phyloP scores from a whole-genome alignment of 2,888 invertebrate genomes.

The Drosophila kuntzei region DNA sequence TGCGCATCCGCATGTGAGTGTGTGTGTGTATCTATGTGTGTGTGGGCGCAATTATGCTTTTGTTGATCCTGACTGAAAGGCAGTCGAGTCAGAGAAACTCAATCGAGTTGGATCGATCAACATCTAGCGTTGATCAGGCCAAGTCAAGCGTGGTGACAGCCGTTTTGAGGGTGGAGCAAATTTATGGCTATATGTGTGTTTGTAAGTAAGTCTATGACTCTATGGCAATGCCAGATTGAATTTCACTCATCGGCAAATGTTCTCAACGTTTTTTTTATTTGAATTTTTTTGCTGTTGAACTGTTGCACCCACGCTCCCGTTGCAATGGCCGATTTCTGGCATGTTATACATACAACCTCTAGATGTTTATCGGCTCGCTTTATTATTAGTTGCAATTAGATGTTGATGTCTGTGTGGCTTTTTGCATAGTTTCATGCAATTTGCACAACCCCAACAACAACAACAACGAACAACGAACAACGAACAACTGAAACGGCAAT shows the following conservation, averaged over 20 bases:
- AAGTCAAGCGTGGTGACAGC: slow-evolving; percentile 75
- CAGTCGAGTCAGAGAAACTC: slow-evolving; percentile 41
- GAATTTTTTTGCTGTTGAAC: slow-evolving; percentile 6
- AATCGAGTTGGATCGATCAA: slow-evolving; percentile 27
- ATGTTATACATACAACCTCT: slow-evolving; percentile 46
- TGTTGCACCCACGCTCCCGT: slow-evolving; percentile 39
- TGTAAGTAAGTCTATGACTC: background rate
- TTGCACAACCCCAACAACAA: slow-evolving; percentile 27
- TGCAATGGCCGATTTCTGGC: slow-evolving; percentile 63
- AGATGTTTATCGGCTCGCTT: slow-evolving; percentile 72
- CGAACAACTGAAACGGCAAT: slow-evolving; percentile 12
- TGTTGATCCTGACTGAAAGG: slow-evolving; percentile 72
- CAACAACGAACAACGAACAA: slow-evolving; percentile 10
- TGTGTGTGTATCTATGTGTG: slow-evolving; percentile 7
- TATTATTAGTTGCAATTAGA: slow-evolving; percentile 82
- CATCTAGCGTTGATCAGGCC: slow-evolving; percentile 45
- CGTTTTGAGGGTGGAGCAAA: slow-evolving; percentile 76
- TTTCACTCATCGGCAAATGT: slow-evolving; percentile 49
- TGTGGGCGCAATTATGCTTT: slow-evolving; percentile 82
- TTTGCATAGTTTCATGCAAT: slow-evolving; percentile 61
- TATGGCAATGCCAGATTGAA: slow-evolving; percentile 60
- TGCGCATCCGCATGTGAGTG: slow-evolving; percentile 78
- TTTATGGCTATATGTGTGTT: slow-evolving; percentile 22
- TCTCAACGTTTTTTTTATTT: slow-evolving; percentile 25
- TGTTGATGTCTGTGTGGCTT: slow-evolving; percentile 72